These are phyloP conservation scores for Sphenodon punctatus DNA, from an alignment of 2,797 vertebrate genomes.

Conservation along the genomic window DNA sequence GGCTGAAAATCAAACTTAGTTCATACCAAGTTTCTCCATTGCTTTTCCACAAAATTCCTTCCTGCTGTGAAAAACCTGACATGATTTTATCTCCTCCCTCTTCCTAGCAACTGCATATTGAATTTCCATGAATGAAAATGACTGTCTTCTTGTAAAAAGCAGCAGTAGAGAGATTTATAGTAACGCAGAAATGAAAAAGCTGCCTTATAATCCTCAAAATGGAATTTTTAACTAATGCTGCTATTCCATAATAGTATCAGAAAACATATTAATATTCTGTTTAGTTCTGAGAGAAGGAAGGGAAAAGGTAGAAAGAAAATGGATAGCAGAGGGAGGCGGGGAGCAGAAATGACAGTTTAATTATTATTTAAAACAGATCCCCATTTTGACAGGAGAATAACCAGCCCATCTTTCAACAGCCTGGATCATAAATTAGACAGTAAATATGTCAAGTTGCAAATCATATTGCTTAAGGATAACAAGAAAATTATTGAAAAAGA, in stretches of 20 bases:
- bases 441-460: constrained; percentile 11
- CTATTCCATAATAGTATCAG: constrained; percentile 37
- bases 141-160: neutral
- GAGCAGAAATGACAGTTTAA: constrained; percentile 34
- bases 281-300: neutral
- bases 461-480: constrained; percentile 23
- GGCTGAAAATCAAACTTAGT: neutral
- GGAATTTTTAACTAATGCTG: neutral
- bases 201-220: neutral
- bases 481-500: neutral
- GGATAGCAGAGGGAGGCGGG: neutral
- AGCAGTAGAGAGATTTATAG: constrained; percentile 1
- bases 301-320: neutral
- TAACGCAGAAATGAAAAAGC: constrained; percentile 27
- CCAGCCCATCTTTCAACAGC: neutral
- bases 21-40: neutral
- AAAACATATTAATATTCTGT: constrained; percentile 25
- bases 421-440: constrained; percentile 29
- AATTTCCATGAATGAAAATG: constrained; percentile 13
- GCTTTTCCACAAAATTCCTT: neutral
- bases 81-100: neutral
- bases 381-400: constrained; percentile 31
- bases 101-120: neutral
- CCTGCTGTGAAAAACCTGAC: neutral
- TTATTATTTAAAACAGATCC: constrained; percentile 37